Evolutionary conservation across 2,888 invertebrate genomes (phyloP).

Genomic region (Stenodera caucasica): DNA sequence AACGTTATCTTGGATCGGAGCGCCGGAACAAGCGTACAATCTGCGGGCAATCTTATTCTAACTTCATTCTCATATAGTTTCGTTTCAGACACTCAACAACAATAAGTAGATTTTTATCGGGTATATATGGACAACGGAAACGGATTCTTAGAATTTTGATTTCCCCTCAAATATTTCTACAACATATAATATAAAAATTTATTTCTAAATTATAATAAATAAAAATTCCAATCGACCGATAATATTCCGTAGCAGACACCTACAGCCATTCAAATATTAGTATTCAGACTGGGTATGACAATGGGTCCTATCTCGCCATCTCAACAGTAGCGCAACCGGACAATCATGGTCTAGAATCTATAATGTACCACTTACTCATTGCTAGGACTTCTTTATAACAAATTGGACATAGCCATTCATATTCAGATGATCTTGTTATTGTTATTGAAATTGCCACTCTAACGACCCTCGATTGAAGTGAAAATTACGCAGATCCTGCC

Average conservation of each 20-base stretch:
- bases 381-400: slow-evolving; percentile 20
- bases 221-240: background rate
- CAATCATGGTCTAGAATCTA: slow-evolving; percentile 46
- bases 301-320: slow-evolving; percentile 41
- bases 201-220: too few species aligned
- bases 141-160: slow-evolving; percentile 14
- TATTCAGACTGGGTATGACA: slow-evolving; percentile 40
- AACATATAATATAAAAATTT: background rate
- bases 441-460: slow-evolving; percentile 5
- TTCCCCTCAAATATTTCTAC: slow-evolving; percentile 14
- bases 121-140: slow-evolving; percentile 9
- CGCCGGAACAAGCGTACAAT: slow-evolving; percentile 44
- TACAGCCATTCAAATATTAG: slow-evolving; percentile 33
- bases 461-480: background rate
- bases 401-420: slow-evolving; percentile 13
- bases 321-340: slow-evolving; percentile 42
- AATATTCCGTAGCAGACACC: slow-evolving; percentile 22
- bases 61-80: too few species aligned
- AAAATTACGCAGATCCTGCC: too few species aligned
- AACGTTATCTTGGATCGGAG: slow-evolving; percentile 46
- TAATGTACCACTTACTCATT: slow-evolving; percentile 40
- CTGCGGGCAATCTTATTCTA: slow-evolving; percentile 36
- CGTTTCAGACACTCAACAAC: too few species aligned
- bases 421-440: slow-evolving; percentile 12
- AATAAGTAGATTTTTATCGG: slow-evolving; percentile 10